Percentiles rank a stretch among this genome's conserved stretches.
Evolutionary conservation across 2,888 invertebrate species (phyloP).

Genomic region (Apamea monoglypha): DNA sequence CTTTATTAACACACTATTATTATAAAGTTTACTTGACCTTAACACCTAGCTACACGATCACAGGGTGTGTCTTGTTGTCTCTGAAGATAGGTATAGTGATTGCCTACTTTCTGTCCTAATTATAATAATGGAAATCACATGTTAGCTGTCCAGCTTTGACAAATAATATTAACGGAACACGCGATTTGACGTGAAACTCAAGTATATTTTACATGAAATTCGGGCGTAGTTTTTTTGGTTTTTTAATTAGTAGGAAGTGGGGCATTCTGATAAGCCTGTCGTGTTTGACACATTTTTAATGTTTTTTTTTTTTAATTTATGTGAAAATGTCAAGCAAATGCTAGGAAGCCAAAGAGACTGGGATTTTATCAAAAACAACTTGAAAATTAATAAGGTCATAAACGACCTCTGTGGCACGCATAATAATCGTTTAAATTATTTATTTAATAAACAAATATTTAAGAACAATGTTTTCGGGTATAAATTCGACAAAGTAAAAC

Average conservation of each 20-base stretch:
- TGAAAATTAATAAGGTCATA: neutral
- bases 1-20: too few species aligned
- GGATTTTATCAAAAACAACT: neutral
- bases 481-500: conserved; percentile 18
- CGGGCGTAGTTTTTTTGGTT: conserved; percentile 36
- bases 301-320: conserved; percentile 11
- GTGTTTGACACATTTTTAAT: conserved; percentile 25
- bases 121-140: conserved; percentile 62
- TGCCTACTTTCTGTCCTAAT: conserved; percentile 34
- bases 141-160: conserved; percentile 33
- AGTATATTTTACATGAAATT: conserved; percentile 37
- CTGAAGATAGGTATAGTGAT: neutral
- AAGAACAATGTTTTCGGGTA: conserved; percentile 1
- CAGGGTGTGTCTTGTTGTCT: neutral
- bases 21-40: too few species aligned
- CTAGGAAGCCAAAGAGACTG: neutral
- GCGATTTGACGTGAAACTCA: conserved; percentile 62
- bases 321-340: neutral
- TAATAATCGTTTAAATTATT: neutral
- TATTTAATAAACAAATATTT: conserved; percentile 6
- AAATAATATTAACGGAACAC: conserved; percentile 54
- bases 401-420: neutral
- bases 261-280: conserved; percentile 9
- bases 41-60: neutral
- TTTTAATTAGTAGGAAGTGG: conserved; percentile 51